A percentile compares a stretch with the other conserved stretches of the same genome.
phyloP scores from a whole-genome alignment of 2,797 vertebrate genomes.

The Anomalospiza imberbis region DNA sequence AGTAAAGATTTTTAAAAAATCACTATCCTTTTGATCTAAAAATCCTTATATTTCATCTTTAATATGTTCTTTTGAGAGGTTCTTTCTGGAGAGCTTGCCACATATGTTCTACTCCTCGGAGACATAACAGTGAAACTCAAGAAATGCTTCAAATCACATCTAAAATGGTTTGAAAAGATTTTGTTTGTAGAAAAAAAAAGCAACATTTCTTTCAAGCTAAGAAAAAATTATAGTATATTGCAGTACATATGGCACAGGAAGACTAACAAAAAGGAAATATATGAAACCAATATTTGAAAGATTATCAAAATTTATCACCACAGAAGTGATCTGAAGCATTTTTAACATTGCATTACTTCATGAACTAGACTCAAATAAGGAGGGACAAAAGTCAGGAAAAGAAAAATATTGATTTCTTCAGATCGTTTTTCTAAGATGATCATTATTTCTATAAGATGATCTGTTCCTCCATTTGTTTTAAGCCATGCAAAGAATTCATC shows the following conservation, averaged over 20 bases:
- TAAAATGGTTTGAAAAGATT: constrained; percentile 47
- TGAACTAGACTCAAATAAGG: neutral
- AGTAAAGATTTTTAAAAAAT: constrained; percentile 80
- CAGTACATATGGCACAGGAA: neutral
- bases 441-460: constrained; percentile 4
- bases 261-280: neutral
- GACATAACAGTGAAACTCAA: constrained; percentile 61
- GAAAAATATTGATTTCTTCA: constrained; percentile 26
- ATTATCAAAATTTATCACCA: constrained; percentile 22
- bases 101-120: constrained; percentile 69
- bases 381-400: neutral
- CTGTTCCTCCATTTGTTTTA: neutral
- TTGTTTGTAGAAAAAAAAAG: constrained; percentile 47
- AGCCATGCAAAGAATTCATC: neutral
- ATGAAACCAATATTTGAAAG: constrained; percentile 2
- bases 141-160: constrained; percentile 57
- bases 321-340: neutral
- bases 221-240: constrained; percentile 13
- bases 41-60: constrained; percentile 82
- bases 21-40: constrained; percentile 81
- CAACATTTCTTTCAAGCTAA: neutral
- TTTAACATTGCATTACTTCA: neutral
- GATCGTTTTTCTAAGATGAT: neutral
- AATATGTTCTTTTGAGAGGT: constrained; percentile 75
- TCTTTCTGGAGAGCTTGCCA: constrained; percentile 75